Base-by-base conservation (phyloP, 2,888 invertebrate species). In the Drosophila lutescens region DNA sequence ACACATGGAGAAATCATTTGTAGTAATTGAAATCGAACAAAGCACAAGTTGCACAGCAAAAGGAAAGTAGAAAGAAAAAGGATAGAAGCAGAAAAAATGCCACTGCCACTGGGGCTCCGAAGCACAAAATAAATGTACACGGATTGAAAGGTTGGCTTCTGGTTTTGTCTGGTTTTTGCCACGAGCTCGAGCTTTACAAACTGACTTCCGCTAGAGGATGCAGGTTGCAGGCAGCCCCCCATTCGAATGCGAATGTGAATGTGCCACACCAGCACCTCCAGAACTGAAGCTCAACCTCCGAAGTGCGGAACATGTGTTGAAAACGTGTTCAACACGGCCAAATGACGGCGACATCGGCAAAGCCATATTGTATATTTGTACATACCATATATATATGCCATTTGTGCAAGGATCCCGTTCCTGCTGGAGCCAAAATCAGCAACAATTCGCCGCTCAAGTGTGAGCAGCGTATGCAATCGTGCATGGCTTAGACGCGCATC, bases 1-100 rank as follows among this genome's bases (percentile, higher is more conserved):
- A 73, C 54, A 65, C 53, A 41, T 32, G 59, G 47, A 68, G 74
- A 85, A 78, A 76, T 81, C 79, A 89, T 89, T 85, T 89, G 79
- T 76, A 85, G 87, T 85, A 85, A 85, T 89, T 85, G 89, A 85
- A 89, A 89, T 74, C 77, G 75, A 86, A 75, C 85, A 87, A 86
- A 75, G 69, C 72, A 76, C 65, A 63, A 79, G 66, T 83, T 63
- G 51, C 66, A 51, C 56, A 49, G 54, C 57, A 51, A 56, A 62
- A 53, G 46, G 44, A 51, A 49, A 5, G 6, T 4, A 10, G 36
- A 13, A 13, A 12, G 13, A 30, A 8, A 8, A 13, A 57, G 59
- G 56, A 54, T 47, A 36, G 51, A 59, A 57, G 20, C 62, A 7
- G 30, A 30, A 30, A 30, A 30, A 30, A 30, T 30, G 30, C 30